A percentile compares a stretch with the other conserved stretches of the same genome.
These are phyloP conservation scores for Temnopleurus reevesii DNA, from an alignment of 53 echinoderm and acorn worm species.

Conservation along the genomic window DNA sequence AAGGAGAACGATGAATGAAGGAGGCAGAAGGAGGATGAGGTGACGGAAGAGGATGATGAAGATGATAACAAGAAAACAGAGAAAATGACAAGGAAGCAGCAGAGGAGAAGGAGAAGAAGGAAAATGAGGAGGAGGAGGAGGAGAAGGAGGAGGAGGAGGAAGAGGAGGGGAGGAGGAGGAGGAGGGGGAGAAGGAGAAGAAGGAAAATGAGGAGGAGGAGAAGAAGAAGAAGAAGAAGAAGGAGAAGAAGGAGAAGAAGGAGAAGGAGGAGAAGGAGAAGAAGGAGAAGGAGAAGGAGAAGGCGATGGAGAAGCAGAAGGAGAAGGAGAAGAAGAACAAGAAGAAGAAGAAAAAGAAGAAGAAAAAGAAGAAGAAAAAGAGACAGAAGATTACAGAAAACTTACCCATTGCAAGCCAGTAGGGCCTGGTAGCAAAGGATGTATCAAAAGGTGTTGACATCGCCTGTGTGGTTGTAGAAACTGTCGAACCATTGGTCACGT, in stretches of 20 bases:
- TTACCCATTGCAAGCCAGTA: slow-evolving; percentile 80
- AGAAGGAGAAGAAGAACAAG: not conserved
- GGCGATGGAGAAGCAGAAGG: too few relatives aligned
- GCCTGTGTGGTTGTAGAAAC: not conserved
- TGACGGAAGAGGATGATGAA: not conserved
- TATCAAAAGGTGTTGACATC: slow-evolving; percentile 62
- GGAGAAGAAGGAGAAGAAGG: not conserved
- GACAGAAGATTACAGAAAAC: slow-evolving; percentile 46
- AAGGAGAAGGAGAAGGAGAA: not conserved
- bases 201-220: too few relatives aligned
- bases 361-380: not conserved
- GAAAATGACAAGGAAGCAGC: not conserved
- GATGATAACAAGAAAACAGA: not conserved
- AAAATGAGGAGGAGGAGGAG: too few relatives aligned
- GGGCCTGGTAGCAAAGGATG: slow-evolving; percentile 74
- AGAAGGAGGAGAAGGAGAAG: not conserved
- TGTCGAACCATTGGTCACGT: not conserved
- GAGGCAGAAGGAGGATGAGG: too few relatives aligned
- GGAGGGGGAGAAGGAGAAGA: not conserved
- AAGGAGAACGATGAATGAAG: too few relatives aligned
- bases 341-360: not conserved
- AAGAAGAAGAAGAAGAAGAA: not conserved
- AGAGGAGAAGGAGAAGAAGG: not conserved
- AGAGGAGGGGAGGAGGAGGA: not conserved
- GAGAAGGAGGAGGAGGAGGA: not conserved